A percentile compares a stretch with the other conserved stretches of the same genome.
These are phyloP conservation scores for Pollenia griseotomentosa DNA, from an alignment of 2,888 invertebrate species.

Conservation along the genomic window DNA sequence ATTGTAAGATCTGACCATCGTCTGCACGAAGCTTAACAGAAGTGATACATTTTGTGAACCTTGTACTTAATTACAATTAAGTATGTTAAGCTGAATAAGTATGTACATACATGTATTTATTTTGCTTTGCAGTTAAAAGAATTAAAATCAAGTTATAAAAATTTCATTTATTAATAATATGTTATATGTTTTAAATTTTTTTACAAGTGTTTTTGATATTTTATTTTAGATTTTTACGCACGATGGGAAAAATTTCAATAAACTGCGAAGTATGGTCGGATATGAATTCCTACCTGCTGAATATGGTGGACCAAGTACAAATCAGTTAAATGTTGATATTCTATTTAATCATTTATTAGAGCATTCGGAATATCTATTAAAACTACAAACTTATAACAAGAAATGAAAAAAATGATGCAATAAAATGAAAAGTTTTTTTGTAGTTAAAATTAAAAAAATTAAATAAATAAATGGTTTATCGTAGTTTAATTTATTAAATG, in stretches of 20 bases:
- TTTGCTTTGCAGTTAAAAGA: too few relatives aligned
- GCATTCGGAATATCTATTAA: constrained; percentile 78
- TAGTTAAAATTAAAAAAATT: not conserved
- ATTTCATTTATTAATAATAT: too few relatives aligned
- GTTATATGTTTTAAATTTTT: not conserved
- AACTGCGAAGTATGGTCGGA: constrained; percentile 81
- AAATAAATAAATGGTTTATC: too few relatives aligned
- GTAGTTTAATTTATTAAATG: too few relatives aligned
- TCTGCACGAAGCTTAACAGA: too few relatives aligned
- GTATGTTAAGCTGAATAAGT: too few relatives aligned
- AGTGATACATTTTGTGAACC: too few relatives aligned
- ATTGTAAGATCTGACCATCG: too few relatives aligned
- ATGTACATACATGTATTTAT: too few relatives aligned
- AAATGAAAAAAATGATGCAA: not conserved
- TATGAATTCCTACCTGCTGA: constrained; percentile 80
- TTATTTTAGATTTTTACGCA: constrained; percentile 79
- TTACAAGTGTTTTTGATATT: not conserved
- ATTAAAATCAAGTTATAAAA: too few relatives aligned
- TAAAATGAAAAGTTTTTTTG: not conserved
- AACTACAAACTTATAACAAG: constrained; percentile 80
- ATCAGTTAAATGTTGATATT: constrained; percentile 79
- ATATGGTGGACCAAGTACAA: constrained; percentile 81
- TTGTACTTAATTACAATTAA: too few relatives aligned
- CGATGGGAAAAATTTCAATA: constrained; percentile 80
- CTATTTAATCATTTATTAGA: constrained; percentile 79